Evolutionary conservation across 2,113 vertebrate species (phyloP), one percentile per base, ranked within the genome.

Genomic region (Hemiscyllium ocellatum): DNA sequence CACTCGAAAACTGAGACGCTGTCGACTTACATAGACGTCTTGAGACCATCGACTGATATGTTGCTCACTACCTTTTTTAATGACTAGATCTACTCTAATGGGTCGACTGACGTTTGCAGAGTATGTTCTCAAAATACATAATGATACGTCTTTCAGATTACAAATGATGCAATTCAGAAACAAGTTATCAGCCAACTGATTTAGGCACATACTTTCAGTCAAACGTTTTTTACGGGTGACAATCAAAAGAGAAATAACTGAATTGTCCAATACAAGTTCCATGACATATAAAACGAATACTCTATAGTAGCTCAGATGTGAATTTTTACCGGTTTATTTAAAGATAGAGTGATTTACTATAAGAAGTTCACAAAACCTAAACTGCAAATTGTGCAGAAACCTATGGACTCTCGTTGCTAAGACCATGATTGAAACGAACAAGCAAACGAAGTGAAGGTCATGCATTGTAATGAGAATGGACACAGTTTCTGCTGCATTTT

Each of bases 401-500:
- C 12, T 61, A 10, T 61, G 56, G 56, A 61, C 7, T 61, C 12
- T 61, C 7, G 56, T 61, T 61, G 56, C 12, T 61, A 61, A 61
- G 56, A 61, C 8, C 12, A 61, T 10, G 12, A 2, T 61, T 61
- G 8, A 61, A 61, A 61, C 56, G 10, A 61, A 12, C 56, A 61
- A 61, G 12, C 56, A 61, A 33, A 76, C 26, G 29, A 29, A 17
- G 42, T 47, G 42, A 47, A 47, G 42, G 42, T 47, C 42, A 47
- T 47, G 1, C 42, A 47, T 47, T 47, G 42, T 1, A 47, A 47
- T n/a, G 33, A 15, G 29, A 13, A 0, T 3, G n/a, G 7, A 78
- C 33, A 3, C 33, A 15, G 2, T 37, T 0, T 37, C 33, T 37
- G 72, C 2, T 19, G 4, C 3, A 0, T 3, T 17, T 3, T 4